These are phyloP conservation scores for Pygoscelis adeliae DNA, from an alignment of 2,113 vertebrate species.

Conservation along the genomic window DNA sequence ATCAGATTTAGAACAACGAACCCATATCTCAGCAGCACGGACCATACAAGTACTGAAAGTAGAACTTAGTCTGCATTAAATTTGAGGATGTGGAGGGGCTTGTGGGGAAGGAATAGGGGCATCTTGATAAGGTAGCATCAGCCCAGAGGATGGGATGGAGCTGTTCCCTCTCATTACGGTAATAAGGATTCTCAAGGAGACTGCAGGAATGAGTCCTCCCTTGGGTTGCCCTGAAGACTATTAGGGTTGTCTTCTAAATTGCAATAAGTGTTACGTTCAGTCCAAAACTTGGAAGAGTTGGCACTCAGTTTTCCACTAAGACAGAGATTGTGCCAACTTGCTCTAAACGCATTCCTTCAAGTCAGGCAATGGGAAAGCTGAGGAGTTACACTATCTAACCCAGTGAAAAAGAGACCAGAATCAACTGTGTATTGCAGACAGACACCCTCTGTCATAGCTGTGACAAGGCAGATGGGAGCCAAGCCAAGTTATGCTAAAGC, in stretches of 20 bases:
- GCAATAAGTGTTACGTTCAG: not conserved
- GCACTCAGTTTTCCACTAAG: fast-evolving
- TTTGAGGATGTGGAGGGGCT: not conserved
- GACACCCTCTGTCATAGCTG: not conserved
- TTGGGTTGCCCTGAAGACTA: not conserved
- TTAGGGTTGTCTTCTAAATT: not conserved
- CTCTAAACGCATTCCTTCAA: not conserved
- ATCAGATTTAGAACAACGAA: not conserved
- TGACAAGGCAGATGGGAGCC: not conserved
- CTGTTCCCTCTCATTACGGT: not conserved
- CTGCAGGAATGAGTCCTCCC: not conserved
- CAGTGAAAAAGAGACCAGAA: not conserved
- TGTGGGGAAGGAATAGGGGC: not conserved
- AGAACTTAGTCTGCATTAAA: not conserved
- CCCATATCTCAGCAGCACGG: not conserved
- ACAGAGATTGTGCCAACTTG: not conserved
- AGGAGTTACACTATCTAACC: not conserved
- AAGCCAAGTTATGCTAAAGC: not conserved
- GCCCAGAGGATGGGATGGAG: not conserved
- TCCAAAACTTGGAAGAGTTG: not conserved
- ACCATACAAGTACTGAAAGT: not conserved
- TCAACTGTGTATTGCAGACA: not conserved
- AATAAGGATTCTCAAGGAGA: not conserved
- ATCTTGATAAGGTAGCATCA: not conserved
- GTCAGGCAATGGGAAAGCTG: not conserved